Evolutionary conservation across 2,797 vertebrate genomes (phyloP).

Genomic region (Scarus forsteni): DNA sequence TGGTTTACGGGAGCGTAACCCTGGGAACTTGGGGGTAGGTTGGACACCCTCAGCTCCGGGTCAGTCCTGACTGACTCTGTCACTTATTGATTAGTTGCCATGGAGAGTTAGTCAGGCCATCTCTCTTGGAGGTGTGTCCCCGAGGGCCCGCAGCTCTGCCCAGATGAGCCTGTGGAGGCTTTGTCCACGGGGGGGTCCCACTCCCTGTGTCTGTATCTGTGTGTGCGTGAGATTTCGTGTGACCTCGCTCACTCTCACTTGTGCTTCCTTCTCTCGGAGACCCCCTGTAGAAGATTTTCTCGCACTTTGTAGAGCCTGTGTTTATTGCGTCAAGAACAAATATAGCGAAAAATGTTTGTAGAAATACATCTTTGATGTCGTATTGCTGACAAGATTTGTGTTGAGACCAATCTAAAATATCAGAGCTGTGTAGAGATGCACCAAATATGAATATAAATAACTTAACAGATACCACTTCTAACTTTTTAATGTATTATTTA

Average conservation of each 20-base stretch:
- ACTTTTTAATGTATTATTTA: too few relatives aligned
- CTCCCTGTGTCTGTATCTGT: constrained; percentile 26
- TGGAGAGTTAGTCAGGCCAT: constrained; percentile 92
- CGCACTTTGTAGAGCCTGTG: constrained; percentile 9
- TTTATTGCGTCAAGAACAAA: too few relatives aligned
- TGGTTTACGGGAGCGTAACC: constrained; percentile 72
- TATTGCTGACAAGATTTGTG: too few relatives aligned
- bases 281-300: constrained; percentile 52
- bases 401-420: too few relatives aligned
- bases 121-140: constrained; percentile 89
- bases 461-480: too few relatives aligned
- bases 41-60: constrained; percentile 59
- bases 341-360: too few relatives aligned
- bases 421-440: too few relatives aligned
- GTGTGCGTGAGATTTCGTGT: constrained; percentile 34
- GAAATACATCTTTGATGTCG: too few relatives aligned
- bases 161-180: constrained; percentile 85
- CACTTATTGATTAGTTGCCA: constrained; percentile 98
- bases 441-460: too few relatives aligned
- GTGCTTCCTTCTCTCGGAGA: constrained; percentile 47
- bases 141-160: constrained; percentile 84
- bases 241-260: constrained; percentile 70
- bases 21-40: constrained; percentile 76
- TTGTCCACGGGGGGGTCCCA: constrained; percentile 71
- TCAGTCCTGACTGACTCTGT: constrained; percentile 88